A percentile compares a stretch with the other conserved stretches of the same genome.
Conservation (phyloP, 2,888 invertebrate genomes). For the Lepidochrysops patricia region DNA sequence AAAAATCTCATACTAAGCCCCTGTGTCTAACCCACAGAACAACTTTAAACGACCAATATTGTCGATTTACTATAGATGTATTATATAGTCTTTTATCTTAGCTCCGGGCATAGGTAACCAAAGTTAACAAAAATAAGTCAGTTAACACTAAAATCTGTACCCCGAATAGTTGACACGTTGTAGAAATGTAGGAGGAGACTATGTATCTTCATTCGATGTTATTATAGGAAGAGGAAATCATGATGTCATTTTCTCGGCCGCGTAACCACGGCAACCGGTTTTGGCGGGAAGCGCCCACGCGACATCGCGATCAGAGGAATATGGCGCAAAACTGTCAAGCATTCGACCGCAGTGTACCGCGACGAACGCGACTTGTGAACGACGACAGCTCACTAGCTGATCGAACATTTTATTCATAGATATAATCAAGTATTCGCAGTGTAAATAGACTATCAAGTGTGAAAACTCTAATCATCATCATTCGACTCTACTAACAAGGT, state of each 20-base stretch:
- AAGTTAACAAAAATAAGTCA: too few species aligned
- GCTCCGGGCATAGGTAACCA: too few species aligned
- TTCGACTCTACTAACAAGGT: neutral
- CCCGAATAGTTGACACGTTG: too few species aligned
- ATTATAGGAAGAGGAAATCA: slow-evolving; percentile 21
- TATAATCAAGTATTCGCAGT: neutral
- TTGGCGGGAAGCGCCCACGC: slow-evolving; percentile 62
- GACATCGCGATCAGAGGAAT: slow-evolving; percentile 29
- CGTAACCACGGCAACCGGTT: slow-evolving; percentile 64
- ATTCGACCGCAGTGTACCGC: slow-evolving; percentile 72
- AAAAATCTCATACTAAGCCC: too few species aligned
- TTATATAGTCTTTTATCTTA: too few species aligned
- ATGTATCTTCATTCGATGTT: neutral
- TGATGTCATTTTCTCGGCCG: slow-evolving; percentile 33
- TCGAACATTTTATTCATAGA: slow-evolving; percentile 39
- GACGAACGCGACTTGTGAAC: slow-evolving; percentile 49
- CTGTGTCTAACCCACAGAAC: too few species aligned
- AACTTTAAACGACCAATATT: too few species aligned
- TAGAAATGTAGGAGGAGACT: neutral
- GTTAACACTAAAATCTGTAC: too few species aligned
- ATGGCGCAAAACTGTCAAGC: slow-evolving; percentile 29
- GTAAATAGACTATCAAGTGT: neutral
- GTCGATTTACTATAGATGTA: too few species aligned
- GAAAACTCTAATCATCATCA: neutral
- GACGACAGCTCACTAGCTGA: slow-evolving; percentile 67